Base-by-base conservation (phyloP, 2,113 vertebrate species). In the Hyaena hyaena region DNA sequence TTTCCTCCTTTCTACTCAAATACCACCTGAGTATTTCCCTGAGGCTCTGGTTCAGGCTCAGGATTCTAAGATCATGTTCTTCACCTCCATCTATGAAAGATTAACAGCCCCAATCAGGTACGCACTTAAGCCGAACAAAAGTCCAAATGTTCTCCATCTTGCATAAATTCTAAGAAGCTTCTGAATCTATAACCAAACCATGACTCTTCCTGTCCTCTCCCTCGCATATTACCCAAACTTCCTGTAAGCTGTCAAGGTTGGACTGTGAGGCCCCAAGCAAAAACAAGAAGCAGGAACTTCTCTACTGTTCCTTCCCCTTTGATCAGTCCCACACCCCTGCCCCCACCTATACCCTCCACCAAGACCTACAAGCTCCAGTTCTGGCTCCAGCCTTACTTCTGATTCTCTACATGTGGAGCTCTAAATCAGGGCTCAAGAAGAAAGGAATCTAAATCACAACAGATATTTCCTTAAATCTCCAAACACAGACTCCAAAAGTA, bases 211-310 rank as follows among this genome's bases (percentile, higher is more conserved):
- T 39, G 15, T 92, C 31, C 55, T 97, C 79, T 89, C 73, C 31
- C 68, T 97, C 61, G 73, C 76, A 95, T 94, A 93, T 81, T 73
- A 93, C 45, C 45, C 94, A 96, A 95, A 91, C 69, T 95, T 96
- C 88, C 61, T 68, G 48, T 87, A 88, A 83, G 63, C 24, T 89
- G 43, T 69, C 43, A 95, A 83, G 23, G 17, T n/a, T 92, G 23
- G 45, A 90, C 79, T 92, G 8, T 23, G 17, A 97, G 71, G 71
- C 58, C 26, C 28, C n/a, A 96, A 35, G 43, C 58, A 66, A 95
- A 96, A 88, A 69, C 7, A 31, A 91, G 50, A 95, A 96, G n/a
- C 14, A 92, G 93, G 69, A 98, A 93, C 77, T 88, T 82, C 87
- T 48, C 43, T 69, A 88, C 48, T 31, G 55, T 28, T 90, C n/a